Evolutionary conservation across 1,140 invertebrate species (phyloP), one percentile per base, ranked within the genome.

Genomic region (Ephestia elutella): DNA sequence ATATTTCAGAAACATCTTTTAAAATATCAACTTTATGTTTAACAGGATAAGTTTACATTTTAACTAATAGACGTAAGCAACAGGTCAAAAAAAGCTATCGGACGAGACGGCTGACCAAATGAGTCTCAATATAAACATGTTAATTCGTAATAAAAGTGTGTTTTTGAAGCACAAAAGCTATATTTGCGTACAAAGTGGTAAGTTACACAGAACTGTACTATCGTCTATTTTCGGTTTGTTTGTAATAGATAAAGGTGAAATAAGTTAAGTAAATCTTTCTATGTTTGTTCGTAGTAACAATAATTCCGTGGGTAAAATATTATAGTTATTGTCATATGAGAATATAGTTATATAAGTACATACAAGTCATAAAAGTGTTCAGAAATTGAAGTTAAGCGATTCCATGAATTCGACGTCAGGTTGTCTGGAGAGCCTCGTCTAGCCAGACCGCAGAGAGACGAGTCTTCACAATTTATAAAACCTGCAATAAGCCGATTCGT

Each of bases 121-220:
- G 80, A 86, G 78, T 82, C 66, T 81, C 72, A 80, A 77, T 81
- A 85, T 80, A 80, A 85, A 85, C 80, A 82, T 83, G 85, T 86
- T 87, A 87, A 86, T 87, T 86, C 72, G 76, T 75, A 79, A 84
- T 80, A 87, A 83, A 86, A 80, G 63, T 78, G 71, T 80, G 64
- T 57, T 72, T 77, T 80, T 78, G 58, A 72, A 55, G 58, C 62
- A 60, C 68, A 59, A 63, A 70, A 73, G 58, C 70, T 53, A 73
- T 73, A 63, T 78, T 78, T 75, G 72, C 62, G 60, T 73, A 86
- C 81, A 84, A 86, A 86, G 80, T 82, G 80, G 70, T 75, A 68
- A 57, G 66, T 32, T 59, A 59, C 35, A 62, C 64, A 66, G 68
- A 64, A 68, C 71, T 63, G 70, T 74, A 78, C 75, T 78, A 73